Conservation (phyloP, 2,888 invertebrate species). For the Leucoma salicis region DNA sequence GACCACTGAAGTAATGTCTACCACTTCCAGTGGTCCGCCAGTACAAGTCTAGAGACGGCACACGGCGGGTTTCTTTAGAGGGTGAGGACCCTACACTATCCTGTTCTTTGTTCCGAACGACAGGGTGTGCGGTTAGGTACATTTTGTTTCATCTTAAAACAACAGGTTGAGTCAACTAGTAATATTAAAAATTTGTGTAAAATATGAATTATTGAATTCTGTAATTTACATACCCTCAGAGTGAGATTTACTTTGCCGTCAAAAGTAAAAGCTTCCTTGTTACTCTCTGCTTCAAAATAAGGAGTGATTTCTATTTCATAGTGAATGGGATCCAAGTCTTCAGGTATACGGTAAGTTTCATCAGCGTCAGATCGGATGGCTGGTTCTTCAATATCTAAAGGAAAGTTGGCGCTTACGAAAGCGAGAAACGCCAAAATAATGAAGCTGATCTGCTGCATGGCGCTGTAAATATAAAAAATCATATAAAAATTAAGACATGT, state of each 20-base stretch:
- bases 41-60: too few species aligned
- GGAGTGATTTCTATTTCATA: constrained; percentile 81
- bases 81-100: too few species aligned
- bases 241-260: constrained; percentile 67
- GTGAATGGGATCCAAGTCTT: constrained; percentile 71
- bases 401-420: constrained; percentile 50
- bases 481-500: background rate
- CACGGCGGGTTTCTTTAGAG: too few species aligned
- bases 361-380: constrained; percentile 29
- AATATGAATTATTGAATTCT: too few species aligned
- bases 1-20: too few species aligned
- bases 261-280: constrained; percentile 65
- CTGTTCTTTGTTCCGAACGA: too few species aligned
- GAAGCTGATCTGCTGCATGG: constrained; percentile 37
- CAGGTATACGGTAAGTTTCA: constrained; percentile 56
- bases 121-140: too few species aligned
- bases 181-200: too few species aligned
- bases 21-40: too few species aligned
- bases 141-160: too few species aligned
- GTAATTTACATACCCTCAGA: constrained; percentile 48
- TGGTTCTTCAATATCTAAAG: constrained; percentile 46
- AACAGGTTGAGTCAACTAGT: too few species aligned
- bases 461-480: constrained; percentile 18
- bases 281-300: constrained; percentile 60
- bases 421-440: constrained; percentile 46